These are phyloP conservation scores for Naso thynnoides DNA, from an alignment of 2,797 vertebrate species.

Conservation along the genomic window DNA sequence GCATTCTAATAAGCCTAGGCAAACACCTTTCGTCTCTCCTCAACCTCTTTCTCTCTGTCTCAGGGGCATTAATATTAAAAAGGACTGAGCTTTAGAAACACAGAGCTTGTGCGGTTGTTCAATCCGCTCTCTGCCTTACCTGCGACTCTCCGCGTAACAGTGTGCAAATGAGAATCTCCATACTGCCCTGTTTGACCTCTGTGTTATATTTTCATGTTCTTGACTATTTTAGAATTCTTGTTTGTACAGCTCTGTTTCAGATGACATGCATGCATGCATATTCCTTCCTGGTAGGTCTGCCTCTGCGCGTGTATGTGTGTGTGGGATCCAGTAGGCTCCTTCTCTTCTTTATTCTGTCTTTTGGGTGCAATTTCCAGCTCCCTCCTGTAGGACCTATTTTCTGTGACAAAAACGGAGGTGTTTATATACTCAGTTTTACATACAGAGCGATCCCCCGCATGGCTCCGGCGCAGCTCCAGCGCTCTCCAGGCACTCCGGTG, in stretches of 20 bases:
- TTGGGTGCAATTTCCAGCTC: conserved; percentile 85
- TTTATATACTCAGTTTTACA: conserved; percentile 85
- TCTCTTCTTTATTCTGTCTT: conserved; percentile 75
- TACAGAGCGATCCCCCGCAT: conserved; percentile 77
- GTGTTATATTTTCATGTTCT: conserved; percentile 78
- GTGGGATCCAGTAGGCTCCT: conserved; percentile 43
- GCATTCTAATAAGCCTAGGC: conserved; percentile 81
- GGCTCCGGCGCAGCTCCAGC: conserved; percentile 53
- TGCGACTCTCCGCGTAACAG: conserved; percentile 58
- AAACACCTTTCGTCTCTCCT: conserved; percentile 75
- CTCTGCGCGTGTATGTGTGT: conserved; percentile 12
- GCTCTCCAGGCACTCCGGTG: conserved; percentile 74
- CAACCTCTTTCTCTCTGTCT: conserved; percentile 57
- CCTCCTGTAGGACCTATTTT: conserved; percentile 86
- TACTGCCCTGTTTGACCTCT: conserved; percentile 80
- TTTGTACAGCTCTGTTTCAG: conserved; percentile 81
- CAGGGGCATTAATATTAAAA: conserved; percentile 83
- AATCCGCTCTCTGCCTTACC: conserved; percentile 66
- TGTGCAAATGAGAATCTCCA: conserved; percentile 81
- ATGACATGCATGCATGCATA: conserved; percentile 82
- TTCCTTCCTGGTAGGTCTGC: conserved; percentile 74
- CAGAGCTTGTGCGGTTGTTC: conserved; percentile 62
- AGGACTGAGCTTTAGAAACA: conserved; percentile 73
- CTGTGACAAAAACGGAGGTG: conserved; percentile 82
- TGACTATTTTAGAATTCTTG: conserved; percentile 82